Percentiles rank a stretch among this genome's conserved stretches.
Evolutionary conservation across 2,888 invertebrate genomes (phyloP).

Genomic region (Dugesia japonica): DNA sequence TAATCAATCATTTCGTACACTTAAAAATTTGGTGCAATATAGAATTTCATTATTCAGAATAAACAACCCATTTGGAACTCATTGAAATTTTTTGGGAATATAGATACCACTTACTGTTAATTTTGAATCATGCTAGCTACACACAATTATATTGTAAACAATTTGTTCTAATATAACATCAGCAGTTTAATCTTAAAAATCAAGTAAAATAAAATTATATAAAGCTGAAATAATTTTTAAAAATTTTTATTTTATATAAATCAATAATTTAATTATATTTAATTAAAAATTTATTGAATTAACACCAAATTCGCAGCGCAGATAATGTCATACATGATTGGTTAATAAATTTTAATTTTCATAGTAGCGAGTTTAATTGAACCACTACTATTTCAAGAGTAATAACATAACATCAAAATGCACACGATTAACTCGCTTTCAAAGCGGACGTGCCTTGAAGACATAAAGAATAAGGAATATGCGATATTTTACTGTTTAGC

Average conservation of each 20-base stretch:
- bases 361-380: neutral
- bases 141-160: neutral
- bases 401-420: conserved; percentile 14
- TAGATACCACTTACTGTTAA: conserved; percentile 12
- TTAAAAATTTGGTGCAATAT: conserved; percentile 16
- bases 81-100: neutral
- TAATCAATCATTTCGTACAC: neutral
- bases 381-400: neutral
- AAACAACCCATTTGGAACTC: conserved; percentile 9
- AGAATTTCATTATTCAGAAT: neutral
- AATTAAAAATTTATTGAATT: neutral
- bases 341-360: conserved; percentile 2
- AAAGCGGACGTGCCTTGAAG: conserved; percentile 6
- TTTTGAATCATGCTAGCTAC: conserved; percentile 1
- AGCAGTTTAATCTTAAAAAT: too few species aligned
- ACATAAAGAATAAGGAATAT: conserved; percentile 20
- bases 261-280: neutral
- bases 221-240: neutral
- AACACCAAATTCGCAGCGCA: neutral
- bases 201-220: neutral
- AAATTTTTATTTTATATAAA: too few species aligned
- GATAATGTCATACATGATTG: neutral
- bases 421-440: neutral
- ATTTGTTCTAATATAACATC: neutral
- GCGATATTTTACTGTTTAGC: conserved; percentile 3